A percentile compares a stretch with the other conserved stretches of the same genome.
phyloP scores from a whole-genome alignment of 2,797 vertebrate species.

The Cynopterus sphinx region DNA sequence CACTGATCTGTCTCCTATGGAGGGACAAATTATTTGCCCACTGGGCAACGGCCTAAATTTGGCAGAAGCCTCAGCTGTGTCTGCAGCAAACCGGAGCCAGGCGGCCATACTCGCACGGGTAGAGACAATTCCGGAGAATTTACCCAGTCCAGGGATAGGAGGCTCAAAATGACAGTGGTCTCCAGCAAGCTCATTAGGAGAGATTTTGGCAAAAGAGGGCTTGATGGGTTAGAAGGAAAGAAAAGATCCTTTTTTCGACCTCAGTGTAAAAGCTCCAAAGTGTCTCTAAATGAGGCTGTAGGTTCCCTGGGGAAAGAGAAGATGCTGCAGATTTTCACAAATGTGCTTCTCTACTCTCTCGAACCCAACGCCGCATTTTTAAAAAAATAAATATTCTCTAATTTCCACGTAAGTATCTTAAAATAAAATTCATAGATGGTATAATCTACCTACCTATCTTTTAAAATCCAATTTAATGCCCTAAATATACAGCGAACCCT shows the following conservation, averaged over 20 bases:
- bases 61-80: constrained; percentile 66
- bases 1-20: constrained; percentile 83
- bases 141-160: not conserved
- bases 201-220: constrained; percentile 56
- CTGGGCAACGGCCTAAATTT: constrained; percentile 71
- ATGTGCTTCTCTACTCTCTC: not conserved
- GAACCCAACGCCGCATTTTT: no score
- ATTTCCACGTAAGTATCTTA: not conserved
- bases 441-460: not conserved
- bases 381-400: not conserved
- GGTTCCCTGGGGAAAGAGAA: constrained; percentile 25
- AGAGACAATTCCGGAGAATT: constrained; percentile 29
- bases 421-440: not conserved
- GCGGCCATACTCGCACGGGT: not conserved
- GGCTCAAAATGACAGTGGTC: constrained; percentile 43
- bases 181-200: constrained; percentile 61
- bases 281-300: not conserved
- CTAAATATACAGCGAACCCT: not conserved
- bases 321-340: not conserved
- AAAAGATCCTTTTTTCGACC: not conserved
- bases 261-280: not conserved
- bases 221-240: not conserved
- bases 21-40: constrained; percentile 84
- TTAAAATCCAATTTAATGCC: not conserved
- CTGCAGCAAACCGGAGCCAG: not conserved